Conservation (phyloP, 2,113 vertebrate genomes). For the Oncorhynchus clarkii region DNA sequence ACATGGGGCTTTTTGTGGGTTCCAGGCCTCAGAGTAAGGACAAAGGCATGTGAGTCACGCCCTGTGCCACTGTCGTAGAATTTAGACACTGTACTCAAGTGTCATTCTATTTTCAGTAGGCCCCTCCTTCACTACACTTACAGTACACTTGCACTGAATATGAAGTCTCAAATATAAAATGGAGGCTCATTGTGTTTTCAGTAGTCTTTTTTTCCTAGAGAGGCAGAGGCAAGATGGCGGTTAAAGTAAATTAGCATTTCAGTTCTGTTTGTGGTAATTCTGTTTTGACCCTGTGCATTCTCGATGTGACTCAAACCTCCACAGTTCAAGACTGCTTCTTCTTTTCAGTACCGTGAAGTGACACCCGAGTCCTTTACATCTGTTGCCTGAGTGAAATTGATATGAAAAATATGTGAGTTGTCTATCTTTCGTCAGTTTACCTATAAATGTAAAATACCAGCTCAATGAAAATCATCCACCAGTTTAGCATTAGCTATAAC, state of each 20-base stretch:
- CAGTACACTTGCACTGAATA: background rate
- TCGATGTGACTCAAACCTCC: constrained; percentile 21
- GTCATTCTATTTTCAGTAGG: constrained; percentile 10
- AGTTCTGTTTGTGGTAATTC: constrained; percentile 50
- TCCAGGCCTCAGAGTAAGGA: background rate
- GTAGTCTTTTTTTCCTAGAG: constrained; percentile 37
- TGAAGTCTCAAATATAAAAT: constrained; percentile 22
- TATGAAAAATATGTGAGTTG: background rate
- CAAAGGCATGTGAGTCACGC: constrained; percentile 20
- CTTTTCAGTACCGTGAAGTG: constrained; percentile 3
- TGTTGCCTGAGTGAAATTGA: background rate
- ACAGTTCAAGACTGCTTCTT: background rate
- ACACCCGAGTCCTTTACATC: background rate
- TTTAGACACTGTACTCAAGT: constrained; percentile 21
- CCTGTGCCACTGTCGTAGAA: constrained; percentile 17
- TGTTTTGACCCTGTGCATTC: constrained; percentile 28
- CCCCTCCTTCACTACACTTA: background rate
- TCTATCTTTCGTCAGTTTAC: background rate
- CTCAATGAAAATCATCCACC: background rate
- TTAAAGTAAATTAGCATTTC: constrained; percentile 32
- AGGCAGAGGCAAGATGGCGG: constrained; percentile 49
- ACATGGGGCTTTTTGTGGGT: constrained; percentile 12
- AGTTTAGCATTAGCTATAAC: constrained; percentile 1
- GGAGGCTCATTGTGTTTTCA: constrained; percentile 24
- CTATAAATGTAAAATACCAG: background rate